Conservation (phyloP, 2,113 vertebrate genomes). For the Apodemus speciosus region DNA sequence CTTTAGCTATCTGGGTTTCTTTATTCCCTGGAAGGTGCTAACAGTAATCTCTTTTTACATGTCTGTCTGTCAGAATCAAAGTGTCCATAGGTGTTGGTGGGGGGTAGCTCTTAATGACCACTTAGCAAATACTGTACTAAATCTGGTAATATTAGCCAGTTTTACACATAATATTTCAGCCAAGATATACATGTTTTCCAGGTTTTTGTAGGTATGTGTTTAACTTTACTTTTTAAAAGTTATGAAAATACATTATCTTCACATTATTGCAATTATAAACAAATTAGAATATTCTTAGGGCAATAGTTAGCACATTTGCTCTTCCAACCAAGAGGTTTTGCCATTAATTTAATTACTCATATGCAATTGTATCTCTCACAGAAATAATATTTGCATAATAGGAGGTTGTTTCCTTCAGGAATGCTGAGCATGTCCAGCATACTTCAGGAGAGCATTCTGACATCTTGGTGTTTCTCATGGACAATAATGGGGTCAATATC, state of each 20-base stretch:
- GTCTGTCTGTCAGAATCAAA: background rate
- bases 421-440: conserved; percentile 44
- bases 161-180: background rate
- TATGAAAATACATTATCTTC: background rate
- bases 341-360: conserved; percentile 55
- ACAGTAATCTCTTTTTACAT: conserved; percentile 1
- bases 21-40: background rate
- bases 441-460: conserved; percentile 74
- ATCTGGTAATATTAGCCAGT: conserved; percentile 1
- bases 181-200: background rate
- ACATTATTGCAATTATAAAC: conserved; percentile 34
- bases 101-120: background rate
- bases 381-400: conserved; percentile 54
- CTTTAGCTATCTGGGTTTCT: background rate
- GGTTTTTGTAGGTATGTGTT: background rate
- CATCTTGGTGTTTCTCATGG: conserved; percentile 74
- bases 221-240: conserved; percentile 2
- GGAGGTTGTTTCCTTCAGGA: conserved; percentile 41
- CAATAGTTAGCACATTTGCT: conserved; percentile 33
- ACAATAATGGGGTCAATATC: conserved; percentile 74
- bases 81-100: background rate
- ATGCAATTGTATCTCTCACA: background rate
- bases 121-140: background rate
- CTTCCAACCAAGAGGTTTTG: conserved; percentile 5
- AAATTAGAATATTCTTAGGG: conserved; percentile 9